Conservation (phyloP, 2,888 invertebrate genomes). For the Tenthredo livida region DNA sequence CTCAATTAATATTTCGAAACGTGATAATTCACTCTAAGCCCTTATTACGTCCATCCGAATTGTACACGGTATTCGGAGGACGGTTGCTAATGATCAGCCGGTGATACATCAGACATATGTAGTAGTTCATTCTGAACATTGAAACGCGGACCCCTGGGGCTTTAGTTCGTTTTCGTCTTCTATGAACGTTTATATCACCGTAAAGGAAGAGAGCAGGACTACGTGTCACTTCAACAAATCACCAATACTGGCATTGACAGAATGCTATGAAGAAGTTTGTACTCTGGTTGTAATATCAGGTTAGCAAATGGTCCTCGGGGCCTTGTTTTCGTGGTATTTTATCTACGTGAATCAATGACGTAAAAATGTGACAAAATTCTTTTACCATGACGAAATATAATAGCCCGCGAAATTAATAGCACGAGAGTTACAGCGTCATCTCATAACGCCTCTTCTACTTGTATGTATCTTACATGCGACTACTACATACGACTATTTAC, state of each 20-base stretch:
- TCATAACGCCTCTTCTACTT: background rate
- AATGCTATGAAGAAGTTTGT: background rate
- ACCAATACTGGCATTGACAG: conserved; percentile 4
- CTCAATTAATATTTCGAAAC: background rate
- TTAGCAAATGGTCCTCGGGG: background rate
- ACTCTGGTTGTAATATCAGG: background rate
- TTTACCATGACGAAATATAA: conserved; percentile 15
- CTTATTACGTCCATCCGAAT: background rate
- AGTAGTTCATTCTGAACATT: background rate
- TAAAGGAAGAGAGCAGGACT: background rate
- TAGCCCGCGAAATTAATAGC: background rate
- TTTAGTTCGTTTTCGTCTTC: background rate
- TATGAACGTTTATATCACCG: background rate
- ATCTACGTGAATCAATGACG: conserved; percentile 13
- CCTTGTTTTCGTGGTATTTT: background rate
- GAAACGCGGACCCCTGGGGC: background rate
- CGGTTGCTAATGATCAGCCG: background rate
- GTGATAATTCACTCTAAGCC: background rate
- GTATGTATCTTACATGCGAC: background rate
- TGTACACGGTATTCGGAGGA: background rate
- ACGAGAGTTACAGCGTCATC: conserved; percentile 27
- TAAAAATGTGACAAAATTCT: conserved; percentile 33
- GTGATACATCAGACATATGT: background rate
- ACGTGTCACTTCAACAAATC: conserved; percentile 29
- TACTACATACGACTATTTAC: background rate